Base-by-base conservation (phyloP, 2,797 vertebrate species). In the Mormyrops boulengeri region DNA sequence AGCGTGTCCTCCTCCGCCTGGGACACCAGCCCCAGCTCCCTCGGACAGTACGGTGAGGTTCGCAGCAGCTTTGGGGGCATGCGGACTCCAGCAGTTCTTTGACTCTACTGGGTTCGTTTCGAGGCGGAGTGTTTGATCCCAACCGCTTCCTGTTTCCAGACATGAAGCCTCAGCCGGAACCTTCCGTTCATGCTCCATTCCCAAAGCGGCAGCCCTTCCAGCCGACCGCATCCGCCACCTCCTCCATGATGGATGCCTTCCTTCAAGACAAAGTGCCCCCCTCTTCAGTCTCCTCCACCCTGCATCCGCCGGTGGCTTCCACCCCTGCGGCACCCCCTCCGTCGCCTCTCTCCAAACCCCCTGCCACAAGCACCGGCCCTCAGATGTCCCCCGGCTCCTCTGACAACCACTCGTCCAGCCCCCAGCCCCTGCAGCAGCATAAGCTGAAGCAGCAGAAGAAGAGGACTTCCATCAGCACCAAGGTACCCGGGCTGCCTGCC, bases 371-470 rank as follows among this genome's bases (percentile, higher is more conserved):
- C 93, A 94, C 96, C 50, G 95, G 95, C 87, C 97, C 97, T 82
- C 98, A 98, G 92, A 97, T 97, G 93, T 98, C 98, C 80, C 97
- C 98, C 0, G 97, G 97, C 17, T 97, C 97, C 17, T 97, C 97
- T 0, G 98, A 99, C 91, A 96, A 96, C 94, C 98, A 98, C 89
- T 97, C 97, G 87, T 97, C 97, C 19, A 99, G 98, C 93, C 98
- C 98, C 47, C 97, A 99, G 91, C 98, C 98, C 0, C 95, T 97
- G 55, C 98, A 99, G 94, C 98, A 99, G 94, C 98, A 99, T 93
- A 99, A 99, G 93, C 96, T 99, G 89, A 99, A 98, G 93, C 98
- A 97, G 92, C 98, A 99, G 89, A 99, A 98, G 95, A 99, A 99
- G 92, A 98, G 98, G 92, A 94, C 97, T 0, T 97, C 98, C 0